Conservation (phyloP, 2,797 vertebrate genomes). For the Loris lydekkerianus region DNA sequence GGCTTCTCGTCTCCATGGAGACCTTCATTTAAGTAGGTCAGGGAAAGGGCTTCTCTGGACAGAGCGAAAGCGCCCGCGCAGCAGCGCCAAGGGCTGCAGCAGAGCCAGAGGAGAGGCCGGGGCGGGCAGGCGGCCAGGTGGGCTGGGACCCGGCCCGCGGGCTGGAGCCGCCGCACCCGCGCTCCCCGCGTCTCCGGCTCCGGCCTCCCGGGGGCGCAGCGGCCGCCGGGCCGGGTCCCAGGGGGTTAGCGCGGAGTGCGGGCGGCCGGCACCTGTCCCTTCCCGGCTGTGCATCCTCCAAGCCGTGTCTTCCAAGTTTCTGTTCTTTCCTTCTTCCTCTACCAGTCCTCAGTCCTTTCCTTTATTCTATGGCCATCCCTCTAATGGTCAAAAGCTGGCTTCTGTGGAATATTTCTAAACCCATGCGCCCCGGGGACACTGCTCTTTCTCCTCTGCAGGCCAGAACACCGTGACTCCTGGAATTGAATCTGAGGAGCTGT, state of each 20-base stretch:
- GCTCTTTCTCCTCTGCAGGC: accelerated
- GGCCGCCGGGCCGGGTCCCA: accelerated
- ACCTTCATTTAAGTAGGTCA: constrained; percentile 82
- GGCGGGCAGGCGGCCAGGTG: background rate
- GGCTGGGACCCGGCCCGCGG: background rate
- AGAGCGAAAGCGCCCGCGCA: constrained; percentile 56
- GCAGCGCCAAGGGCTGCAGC: accelerated
- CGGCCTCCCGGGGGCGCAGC: accelerated
- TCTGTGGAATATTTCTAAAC: background rate
- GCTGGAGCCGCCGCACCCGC: background rate
- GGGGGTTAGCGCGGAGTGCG: accelerated
- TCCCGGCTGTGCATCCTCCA: accelerated
- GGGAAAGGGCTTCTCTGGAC: constrained; percentile 28
- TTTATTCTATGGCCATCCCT: background rate
- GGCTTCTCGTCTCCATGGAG: constrained; percentile 86
- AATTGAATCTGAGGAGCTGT: background rate
- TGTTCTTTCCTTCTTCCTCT: background rate
- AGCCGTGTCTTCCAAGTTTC: background rate
- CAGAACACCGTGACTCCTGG: background rate
- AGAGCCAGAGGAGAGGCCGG: background rate
- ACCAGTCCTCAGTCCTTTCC: background rate
- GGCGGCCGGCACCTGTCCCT: accelerated
- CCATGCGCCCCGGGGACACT: accelerated
- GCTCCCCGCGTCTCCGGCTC: accelerated
- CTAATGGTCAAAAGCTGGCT: accelerated